These are phyloP conservation scores for Heliconius eleuchia DNA, from an alignment of 1,140 invertebrate genomes.

Conservation along the genomic window DNA sequence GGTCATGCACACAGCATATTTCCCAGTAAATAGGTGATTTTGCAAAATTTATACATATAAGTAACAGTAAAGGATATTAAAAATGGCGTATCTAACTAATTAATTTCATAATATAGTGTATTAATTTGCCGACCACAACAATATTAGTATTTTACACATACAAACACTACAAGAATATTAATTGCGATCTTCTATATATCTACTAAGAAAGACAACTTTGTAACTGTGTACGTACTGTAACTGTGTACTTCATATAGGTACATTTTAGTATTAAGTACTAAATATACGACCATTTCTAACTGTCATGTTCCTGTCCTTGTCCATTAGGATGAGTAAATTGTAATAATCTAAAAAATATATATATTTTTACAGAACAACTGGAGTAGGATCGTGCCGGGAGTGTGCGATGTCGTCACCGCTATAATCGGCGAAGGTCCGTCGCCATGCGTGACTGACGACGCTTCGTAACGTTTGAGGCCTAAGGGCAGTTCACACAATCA, in stretches of 20 bases:
- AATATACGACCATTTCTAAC: too few species aligned
- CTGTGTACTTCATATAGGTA: too few species aligned
- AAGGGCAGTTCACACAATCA: constrained; percentile 34
- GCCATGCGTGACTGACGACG: constrained; percentile 62
- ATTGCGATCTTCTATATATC: too few species aligned
- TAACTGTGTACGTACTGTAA: too few species aligned
- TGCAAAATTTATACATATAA: background rate
- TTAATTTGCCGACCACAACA: too few species aligned
- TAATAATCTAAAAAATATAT: constrained; percentile 7
- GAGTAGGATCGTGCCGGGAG: constrained; percentile 51
- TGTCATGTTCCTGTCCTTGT: background rate
- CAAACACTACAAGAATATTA: too few species aligned
- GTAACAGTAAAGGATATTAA: background rate
- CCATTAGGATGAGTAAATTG: background rate
- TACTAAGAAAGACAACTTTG: too few species aligned
- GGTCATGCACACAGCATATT: background rate
- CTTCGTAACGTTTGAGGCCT: constrained; percentile 38
- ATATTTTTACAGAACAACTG: constrained; percentile 46
- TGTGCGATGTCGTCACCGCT: constrained; percentile 72
- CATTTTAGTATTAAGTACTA: too few species aligned
- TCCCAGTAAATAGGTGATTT: background rate
- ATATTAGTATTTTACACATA: too few species aligned
- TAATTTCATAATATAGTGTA: too few species aligned
- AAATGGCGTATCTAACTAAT: too few species aligned
- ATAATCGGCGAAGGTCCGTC: constrained; percentile 72